Evolutionary conservation across 2,113 vertebrate species (phyloP).

Genomic region (Bos indicus): DNA sequence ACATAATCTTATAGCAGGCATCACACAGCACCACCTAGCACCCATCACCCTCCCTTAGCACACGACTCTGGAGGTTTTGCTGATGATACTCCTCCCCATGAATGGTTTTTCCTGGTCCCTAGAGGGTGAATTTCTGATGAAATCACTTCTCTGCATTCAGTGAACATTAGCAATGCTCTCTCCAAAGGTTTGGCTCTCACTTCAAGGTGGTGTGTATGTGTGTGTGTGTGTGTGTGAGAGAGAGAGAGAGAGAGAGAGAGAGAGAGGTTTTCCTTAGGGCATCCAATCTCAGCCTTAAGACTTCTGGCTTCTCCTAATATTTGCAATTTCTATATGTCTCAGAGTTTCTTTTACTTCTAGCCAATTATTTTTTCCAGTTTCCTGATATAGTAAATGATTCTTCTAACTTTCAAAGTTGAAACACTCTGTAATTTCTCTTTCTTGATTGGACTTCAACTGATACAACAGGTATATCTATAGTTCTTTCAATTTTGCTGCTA

Average conservation of each 20-base stretch:
- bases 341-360: neutral
- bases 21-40: neutral
- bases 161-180: neutral
- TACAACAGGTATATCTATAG: neutral
- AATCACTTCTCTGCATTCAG: neutral
- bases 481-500: neutral
- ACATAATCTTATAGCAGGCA: no score
- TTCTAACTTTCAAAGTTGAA: neutral
- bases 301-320: neutral
- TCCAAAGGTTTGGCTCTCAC: neutral
- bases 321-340: neutral
- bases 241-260: neutral
- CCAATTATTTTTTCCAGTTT: neutral
- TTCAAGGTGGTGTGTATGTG: neutral
- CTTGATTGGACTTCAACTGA: neutral
- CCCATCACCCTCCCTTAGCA: neutral
- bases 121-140: neutral
- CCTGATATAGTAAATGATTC: neutral
- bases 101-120: neutral
- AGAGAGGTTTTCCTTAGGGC: neutral
- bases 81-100: neutral
- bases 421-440: neutral
- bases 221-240: neutral
- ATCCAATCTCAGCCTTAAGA: neutral
- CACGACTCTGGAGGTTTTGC: neutral